phyloP scores from a whole-genome alignment of 2,888 invertebrate species.

The Drosophila testacea region DNA sequence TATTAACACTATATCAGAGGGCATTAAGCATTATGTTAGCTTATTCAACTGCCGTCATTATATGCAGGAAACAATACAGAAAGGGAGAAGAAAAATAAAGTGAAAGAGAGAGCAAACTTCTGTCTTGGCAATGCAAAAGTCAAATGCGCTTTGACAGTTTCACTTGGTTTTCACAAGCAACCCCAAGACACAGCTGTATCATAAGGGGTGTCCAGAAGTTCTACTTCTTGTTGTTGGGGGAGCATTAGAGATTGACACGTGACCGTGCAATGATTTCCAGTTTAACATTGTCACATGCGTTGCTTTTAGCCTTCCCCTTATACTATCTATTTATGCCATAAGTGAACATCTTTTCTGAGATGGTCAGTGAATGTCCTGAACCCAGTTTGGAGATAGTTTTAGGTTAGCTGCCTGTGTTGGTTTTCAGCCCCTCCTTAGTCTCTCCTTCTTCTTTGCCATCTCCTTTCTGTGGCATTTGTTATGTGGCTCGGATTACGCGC shows the following conservation, averaged over 20 bases:
- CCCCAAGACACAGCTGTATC: slow-evolving; percentile 18
- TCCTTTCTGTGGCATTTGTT: slow-evolving; percentile 67
- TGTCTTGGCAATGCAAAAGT: slow-evolving; percentile 50
- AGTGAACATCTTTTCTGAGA: slow-evolving; percentile 52
- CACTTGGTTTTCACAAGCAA: slow-evolving; percentile 39
- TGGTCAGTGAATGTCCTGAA: slow-evolving; percentile 38
- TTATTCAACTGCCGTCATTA: slow-evolving; percentile 59
- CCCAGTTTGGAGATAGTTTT: slow-evolving; percentile 6
- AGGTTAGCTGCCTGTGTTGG: slow-evolving; percentile 38
- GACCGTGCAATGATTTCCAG: slow-evolving; percentile 84
- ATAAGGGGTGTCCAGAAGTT: slow-evolving; percentile 5
- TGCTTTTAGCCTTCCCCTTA: slow-evolving; percentile 19
- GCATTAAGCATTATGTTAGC: slow-evolving; percentile 48
- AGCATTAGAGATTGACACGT: slow-evolving; percentile 83
- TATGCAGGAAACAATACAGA: slow-evolving; percentile 42
- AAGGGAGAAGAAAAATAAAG: background rate
- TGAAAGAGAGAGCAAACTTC: slow-evolving; percentile 3
- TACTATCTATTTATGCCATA: slow-evolving; percentile 41
- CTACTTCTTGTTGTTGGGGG: slow-evolving; percentile 2
- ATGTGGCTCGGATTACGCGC: slow-evolving; percentile 81
- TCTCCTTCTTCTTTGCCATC: background rate
- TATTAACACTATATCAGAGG: slow-evolving; percentile 28
- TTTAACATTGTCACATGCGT: slow-evolving; percentile 80
- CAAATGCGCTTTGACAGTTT: slow-evolving; percentile 75
- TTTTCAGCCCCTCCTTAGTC: slow-evolving; percentile 44